Evolutionary conservation across 2,888 invertebrate genomes (phyloP).

Genomic region (Amiota mariae): DNA sequence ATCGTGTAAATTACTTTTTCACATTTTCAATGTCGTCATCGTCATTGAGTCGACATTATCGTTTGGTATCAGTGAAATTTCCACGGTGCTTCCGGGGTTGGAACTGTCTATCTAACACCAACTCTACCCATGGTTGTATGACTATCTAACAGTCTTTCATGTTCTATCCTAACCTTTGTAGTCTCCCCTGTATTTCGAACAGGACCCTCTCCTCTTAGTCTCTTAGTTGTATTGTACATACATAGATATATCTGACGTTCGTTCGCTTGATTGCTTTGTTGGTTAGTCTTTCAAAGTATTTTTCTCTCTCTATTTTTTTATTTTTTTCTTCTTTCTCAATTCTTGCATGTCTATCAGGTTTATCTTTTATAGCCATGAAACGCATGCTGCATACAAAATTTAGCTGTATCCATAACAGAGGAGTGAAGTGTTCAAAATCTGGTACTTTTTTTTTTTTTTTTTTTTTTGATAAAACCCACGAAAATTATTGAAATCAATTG

Average conservation of each 20-base stretch:
- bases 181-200: neutral
- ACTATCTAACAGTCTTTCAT: neutral
- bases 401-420: neutral
- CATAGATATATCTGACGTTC: neutral
- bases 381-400: conserved; percentile 20
- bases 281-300: neutral
- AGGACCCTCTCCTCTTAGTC: neutral
- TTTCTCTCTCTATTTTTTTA: too few relatives aligned
- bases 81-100: conserved; percentile 25
- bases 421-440: neutral
- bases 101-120: neutral
- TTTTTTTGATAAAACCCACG: conserved; percentile 2
- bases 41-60: neutral
- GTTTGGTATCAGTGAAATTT: neutral
- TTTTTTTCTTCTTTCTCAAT: too few relatives aligned
- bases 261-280: neutral
- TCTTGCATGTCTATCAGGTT: neutral
- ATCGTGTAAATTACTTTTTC: conserved; percentile 16
- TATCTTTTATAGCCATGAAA: conserved; percentile 10
- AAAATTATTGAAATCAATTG: conserved; percentile 31
- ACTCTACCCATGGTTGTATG: too few relatives aligned
- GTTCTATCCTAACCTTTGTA: neutral
- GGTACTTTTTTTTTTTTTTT: neutral
- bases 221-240: neutral
- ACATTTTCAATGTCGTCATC: conserved; percentile 22